Evolutionary conservation across 2,888 invertebrate genomes (phyloP).

Genomic region (Carabus problematicus): DNA sequence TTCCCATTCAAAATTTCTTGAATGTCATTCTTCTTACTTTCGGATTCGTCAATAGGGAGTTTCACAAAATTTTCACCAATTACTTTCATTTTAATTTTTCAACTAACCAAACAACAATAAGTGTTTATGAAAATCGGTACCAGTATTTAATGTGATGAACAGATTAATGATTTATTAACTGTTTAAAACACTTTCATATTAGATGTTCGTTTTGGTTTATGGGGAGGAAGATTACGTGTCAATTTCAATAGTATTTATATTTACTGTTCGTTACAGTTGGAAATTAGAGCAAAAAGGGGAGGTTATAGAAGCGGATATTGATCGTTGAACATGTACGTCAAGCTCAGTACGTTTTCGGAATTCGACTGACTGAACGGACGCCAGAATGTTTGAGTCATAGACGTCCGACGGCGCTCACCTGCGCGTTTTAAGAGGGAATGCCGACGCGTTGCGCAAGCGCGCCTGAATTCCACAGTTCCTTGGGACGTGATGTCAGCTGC

Average conservation of each 20-base stretch:
- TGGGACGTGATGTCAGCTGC: constrained; percentile 6
- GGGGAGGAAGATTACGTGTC: no score
- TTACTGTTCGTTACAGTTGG: no score
- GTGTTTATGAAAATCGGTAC: neutral
- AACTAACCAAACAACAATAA: constrained; percentile 6
- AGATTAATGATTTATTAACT: neutral
- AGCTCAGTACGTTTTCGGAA: constrained; percentile 5
- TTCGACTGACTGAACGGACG: constrained; percentile 6
- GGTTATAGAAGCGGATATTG: no score
- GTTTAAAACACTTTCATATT: neutral
- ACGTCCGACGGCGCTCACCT: constrained; percentile 27
- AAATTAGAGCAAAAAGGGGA: no score
- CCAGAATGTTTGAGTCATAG: constrained; percentile 20
- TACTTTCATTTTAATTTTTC: constrained; percentile 34
- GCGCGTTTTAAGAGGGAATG: constrained; percentile 28
- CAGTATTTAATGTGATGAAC: neutral
- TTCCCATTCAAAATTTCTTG: constrained; percentile 52
- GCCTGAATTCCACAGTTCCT: constrained; percentile 18
- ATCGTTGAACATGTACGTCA: neutral
- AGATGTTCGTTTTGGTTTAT: no score
- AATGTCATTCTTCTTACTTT: constrained; percentile 48
- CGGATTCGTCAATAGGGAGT: constrained; percentile 26
- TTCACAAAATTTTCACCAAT: constrained; percentile 35
- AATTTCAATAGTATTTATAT: no score
- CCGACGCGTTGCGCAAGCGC: constrained; percentile 20